Evolutionary conservation across 2,797 vertebrate genomes (phyloP).

Genomic region (Miichthys miiuy): DNA sequence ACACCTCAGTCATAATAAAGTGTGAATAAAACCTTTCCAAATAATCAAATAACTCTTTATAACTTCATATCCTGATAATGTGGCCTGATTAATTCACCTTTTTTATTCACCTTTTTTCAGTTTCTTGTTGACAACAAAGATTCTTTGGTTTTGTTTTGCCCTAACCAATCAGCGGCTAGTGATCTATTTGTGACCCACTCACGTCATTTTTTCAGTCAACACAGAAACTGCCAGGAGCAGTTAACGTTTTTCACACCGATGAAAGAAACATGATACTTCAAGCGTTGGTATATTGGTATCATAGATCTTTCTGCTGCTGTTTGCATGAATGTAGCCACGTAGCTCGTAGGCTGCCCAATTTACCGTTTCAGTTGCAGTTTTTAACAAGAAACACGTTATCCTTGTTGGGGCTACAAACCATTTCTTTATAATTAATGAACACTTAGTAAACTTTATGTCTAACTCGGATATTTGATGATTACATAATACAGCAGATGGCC

Average conservation of each 20-base stretch:
- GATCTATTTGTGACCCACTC: not conserved
- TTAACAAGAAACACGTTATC: not conserved
- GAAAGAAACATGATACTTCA: not conserved
- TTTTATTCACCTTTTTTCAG: not conserved
- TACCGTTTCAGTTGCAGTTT: not conserved
- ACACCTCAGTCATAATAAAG: too few species aligned
- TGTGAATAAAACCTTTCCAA: not conserved
- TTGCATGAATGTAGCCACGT: not conserved
- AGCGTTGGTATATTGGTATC: not conserved
- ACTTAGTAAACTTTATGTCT: not conserved
- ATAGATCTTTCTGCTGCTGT: too few species aligned
- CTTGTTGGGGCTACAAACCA: not conserved
- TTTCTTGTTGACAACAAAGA: not conserved
- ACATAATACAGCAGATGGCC: not conserved
- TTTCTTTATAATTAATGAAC: not conserved
- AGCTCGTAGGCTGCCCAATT: not conserved
- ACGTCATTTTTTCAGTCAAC: conserved; percentile 15
- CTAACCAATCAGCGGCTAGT: too few species aligned
- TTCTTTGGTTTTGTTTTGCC: not conserved
- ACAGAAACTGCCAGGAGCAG: not conserved
- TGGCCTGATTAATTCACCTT: not conserved
- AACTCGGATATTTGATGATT: not conserved
- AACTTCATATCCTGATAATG: not conserved
- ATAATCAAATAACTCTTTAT: not conserved
- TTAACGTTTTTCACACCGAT: not conserved